phyloP scores from a whole-genome alignment of 2,797 vertebrate species.

The Morus bassanus region DNA sequence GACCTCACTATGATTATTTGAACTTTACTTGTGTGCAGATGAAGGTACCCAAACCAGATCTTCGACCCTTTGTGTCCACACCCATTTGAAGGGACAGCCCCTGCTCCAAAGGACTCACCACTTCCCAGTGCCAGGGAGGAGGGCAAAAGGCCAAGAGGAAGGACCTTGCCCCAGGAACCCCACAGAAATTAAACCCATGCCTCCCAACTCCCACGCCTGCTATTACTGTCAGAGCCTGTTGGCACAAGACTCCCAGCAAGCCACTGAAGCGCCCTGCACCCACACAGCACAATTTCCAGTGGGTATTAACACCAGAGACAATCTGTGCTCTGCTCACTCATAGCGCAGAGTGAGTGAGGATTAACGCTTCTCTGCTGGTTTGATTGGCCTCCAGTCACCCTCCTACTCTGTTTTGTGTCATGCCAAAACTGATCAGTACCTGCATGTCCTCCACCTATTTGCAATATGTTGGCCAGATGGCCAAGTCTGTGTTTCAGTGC shows the following conservation, averaged over 20 bases:
- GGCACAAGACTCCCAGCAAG: neutral
- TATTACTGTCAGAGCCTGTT: neutral
- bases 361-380: neutral
- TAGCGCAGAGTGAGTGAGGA: accelerated
- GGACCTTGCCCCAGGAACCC: neutral
- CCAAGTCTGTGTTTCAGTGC: neutral
- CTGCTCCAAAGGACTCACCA: neutral
- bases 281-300: neutral
- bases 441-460: neutral
- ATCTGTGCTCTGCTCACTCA: neutral
- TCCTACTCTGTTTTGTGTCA: neutral
- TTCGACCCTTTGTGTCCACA: neutral
- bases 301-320: accelerated
- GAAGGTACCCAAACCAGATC: neutral
- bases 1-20: neutral
- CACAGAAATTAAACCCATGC: neutral
- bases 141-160: neutral
- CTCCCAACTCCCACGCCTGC: neutral
- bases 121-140: neutral
- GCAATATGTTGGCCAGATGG: neutral
- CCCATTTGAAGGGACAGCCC: neutral
- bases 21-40: neutral
- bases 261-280: neutral
- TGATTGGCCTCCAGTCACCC: neutral
- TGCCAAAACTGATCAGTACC: constrained; percentile 20